Evolutionary conservation across 2,113 vertebrate genomes (phyloP), one percentile per base, ranked within the genome.

Genomic region (Vimba vimba): DNA sequence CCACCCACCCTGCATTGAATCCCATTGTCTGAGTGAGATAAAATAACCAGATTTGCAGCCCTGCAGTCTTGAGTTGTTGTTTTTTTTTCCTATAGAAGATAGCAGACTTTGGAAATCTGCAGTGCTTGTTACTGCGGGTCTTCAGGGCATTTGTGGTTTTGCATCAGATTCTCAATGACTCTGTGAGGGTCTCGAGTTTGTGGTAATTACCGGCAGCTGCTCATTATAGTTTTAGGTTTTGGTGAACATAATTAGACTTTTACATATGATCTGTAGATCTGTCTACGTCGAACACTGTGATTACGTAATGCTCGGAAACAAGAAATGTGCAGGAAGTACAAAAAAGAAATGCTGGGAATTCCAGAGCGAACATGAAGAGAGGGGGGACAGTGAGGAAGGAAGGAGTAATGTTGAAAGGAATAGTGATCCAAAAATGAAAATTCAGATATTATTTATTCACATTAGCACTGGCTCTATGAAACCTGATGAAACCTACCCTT

Each of bases 31-130:
- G 43, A 85, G 79, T 78, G 36, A 85, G 81, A 78, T 62, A 69
- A 77, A 85, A 52, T 82, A 71, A 25, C 79, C 79, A 59, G 77
- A 66, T 69, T 75, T 82, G 79, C 36, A 62, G 52, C 64, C 79
- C 33, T 88, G 64, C 23, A 69, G 27, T 86, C 74, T 50, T 78
- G 62, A 71, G 15, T 52, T 68, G 17, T 36, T 66, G 0, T 71
- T 33, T 71, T 39, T 74, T 74, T 75, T 17, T 45, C 33, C 27
- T 36, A 21, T 52, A 52, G 57, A n/a, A 85, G 76, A 57, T 85
- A 71, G 75, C 84, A 79, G 64, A 27, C 62, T 57, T 50, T 3
- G 79, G 64, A 73, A 82, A 52, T 47, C 80, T 36, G 80, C 25
- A 15, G 13, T 27, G 27, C 82, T 62, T 80, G 75, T 88, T 84